Evolutionary conservation across 1,140 invertebrate species (phyloP).

Genomic region (Polypedilum vanderplanki): DNA sequence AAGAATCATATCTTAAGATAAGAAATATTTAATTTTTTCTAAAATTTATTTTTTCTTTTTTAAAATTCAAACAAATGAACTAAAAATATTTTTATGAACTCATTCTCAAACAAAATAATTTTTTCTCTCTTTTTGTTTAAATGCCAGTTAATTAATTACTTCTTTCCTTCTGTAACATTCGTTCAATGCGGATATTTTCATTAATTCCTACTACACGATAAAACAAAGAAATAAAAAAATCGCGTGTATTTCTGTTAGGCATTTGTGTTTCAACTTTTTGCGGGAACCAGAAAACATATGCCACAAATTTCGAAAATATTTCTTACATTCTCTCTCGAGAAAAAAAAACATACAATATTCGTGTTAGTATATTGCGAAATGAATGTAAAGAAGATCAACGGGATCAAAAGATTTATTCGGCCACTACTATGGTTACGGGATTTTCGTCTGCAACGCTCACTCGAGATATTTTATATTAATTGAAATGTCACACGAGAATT

Average conservation of each 20-base stretch:
- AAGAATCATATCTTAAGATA: too few species aligned
- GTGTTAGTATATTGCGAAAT: not conserved
- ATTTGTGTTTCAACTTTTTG: not conserved
- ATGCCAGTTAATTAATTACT: conserved; percentile 24
- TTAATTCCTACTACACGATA: not conserved
- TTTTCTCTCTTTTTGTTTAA: not conserved
- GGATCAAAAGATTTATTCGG: conserved; percentile 18
- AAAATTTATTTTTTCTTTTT: too few species aligned
- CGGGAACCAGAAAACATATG: conserved; percentile 19
- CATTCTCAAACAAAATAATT: not conserved
- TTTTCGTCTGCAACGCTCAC: not conserved
- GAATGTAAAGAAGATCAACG: conserved; percentile 6
- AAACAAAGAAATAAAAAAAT: not conserved
- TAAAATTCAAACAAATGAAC: too few species aligned
- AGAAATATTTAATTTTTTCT: too few species aligned
- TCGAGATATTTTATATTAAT: not conserved
- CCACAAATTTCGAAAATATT: conserved; percentile 24
- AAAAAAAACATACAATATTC: not conserved
- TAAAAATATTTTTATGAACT: too few species aligned
- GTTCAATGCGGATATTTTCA: conserved; percentile 10
- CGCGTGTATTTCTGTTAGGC: not conserved
- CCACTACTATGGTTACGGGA: not conserved
- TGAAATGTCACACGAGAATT: conserved; percentile 12
- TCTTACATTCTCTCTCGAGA: not conserved
- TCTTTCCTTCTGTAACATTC: conserved; percentile 6